Percentiles rank a stretch among this genome's conserved stretches.
Evolutionary conservation across 2,888 invertebrate species (phyloP).

Genomic region (Hyposoter dolosus): DNA sequence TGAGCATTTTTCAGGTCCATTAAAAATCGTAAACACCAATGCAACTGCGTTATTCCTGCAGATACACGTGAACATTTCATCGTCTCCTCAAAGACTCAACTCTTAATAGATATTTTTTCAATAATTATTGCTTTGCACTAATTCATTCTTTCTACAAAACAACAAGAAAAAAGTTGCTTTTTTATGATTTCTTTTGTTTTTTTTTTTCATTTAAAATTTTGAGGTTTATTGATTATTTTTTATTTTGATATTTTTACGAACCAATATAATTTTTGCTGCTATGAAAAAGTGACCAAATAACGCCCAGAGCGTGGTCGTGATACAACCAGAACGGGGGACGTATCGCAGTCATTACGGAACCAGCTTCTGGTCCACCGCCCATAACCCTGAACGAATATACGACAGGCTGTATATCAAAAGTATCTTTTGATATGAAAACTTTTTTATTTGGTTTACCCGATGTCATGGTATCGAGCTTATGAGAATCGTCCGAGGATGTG

Average conservation of each 20-base stretch:
- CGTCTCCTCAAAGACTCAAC: not conserved
- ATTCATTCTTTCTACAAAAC: not conserved
- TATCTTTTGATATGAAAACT: slow-evolving; percentile 50
- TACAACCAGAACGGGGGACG: slow-evolving; percentile 83
- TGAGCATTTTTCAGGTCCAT: slow-evolving; percentile 80
- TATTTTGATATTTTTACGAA: slow-evolving; percentile 59
- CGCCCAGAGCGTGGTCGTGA: slow-evolving; percentile 84
- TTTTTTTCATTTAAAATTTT: not conserved
- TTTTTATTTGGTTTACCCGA: slow-evolving; percentile 31
- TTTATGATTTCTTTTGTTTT: not conserved
- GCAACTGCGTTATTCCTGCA: slow-evolving; percentile 83
- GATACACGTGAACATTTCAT: not conserved
- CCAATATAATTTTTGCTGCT: slow-evolving; percentile 73
- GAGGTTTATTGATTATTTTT: not conserved
- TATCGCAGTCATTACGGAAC: slow-evolving; percentile 72
- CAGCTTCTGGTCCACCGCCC: slow-evolving; percentile 37
- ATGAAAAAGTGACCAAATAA: slow-evolving; percentile 84
- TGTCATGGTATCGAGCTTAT: not conserved
- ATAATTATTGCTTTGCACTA: no score
- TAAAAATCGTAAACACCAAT: slow-evolving; percentile 84
- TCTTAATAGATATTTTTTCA: not conserved
- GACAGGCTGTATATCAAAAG: slow-evolving; percentile 68
- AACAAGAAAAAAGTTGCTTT: not conserved
- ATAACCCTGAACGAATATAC: slow-evolving; percentile 69
- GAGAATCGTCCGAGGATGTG: not conserved